phyloP scores from a whole-genome alignment of 92 coral and sea anemone species.

The Paramuricea clavata region DNA sequence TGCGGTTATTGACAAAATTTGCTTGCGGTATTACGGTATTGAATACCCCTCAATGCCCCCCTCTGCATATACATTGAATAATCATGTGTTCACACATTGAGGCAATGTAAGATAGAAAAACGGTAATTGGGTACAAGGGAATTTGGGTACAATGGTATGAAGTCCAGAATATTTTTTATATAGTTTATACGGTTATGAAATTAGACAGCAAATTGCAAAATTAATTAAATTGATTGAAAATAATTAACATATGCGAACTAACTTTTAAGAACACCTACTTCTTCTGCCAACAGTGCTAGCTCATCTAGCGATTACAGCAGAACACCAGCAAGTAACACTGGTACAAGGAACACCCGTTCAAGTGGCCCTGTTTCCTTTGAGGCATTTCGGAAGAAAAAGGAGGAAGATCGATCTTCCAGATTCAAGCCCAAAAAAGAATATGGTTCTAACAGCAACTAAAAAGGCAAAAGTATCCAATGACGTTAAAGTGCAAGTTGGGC shows the following conservation, averaged over 20 bases:
- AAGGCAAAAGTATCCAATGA: slow-evolving; percentile 13
- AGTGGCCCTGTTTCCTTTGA: background rate
- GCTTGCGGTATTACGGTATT: too few species aligned
- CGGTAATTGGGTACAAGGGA: too few species aligned
- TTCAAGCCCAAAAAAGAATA: background rate
- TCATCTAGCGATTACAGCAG: background rate
- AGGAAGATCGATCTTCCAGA: slow-evolving; percentile 19
- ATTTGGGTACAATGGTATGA: too few species aligned
- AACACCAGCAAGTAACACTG: background rate
- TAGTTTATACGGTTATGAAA: too few species aligned
- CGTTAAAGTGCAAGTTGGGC: slow-evolving; percentile 38
- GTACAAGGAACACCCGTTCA: background rate
- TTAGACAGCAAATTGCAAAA: too few species aligned
- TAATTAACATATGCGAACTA: background rate
- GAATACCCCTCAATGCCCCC: too few species aligned
- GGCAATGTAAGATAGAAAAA: too few species aligned
- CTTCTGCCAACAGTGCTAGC: background rate
- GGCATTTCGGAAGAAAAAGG: slow-evolving; percentile 14
- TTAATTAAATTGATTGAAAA: too few species aligned
- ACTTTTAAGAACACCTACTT: background rate
- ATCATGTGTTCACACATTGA: too few species aligned
- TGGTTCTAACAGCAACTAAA: slow-evolving; percentile 9
- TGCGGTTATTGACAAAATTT: too few species aligned
- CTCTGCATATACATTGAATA: too few species aligned
- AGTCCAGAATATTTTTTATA: too few species aligned